Evolutionary conservation across 2,113 vertebrate genomes (phyloP).

Genomic region (Eurystomus gularis): DNA sequence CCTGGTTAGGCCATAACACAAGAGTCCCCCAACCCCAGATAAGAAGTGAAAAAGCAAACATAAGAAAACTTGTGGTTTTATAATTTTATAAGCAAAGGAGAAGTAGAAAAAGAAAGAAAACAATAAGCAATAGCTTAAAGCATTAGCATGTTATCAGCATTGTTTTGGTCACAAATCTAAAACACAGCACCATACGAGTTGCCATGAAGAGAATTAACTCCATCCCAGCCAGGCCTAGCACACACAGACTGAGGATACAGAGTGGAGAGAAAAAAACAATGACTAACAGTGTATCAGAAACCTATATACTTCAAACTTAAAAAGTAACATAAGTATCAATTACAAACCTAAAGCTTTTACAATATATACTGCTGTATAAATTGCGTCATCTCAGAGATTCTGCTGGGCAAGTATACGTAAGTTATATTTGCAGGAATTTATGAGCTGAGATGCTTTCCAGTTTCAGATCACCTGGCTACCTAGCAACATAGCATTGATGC

Average conservation of each 20-base stretch:
- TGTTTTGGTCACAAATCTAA: background rate
- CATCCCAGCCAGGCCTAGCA: background rate
- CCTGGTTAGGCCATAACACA: background rate
- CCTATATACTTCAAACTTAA: background rate
- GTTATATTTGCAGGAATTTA: background rate
- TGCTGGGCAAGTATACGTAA: background rate
- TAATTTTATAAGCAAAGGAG: background rate
- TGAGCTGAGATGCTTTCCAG: background rate
- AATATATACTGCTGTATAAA: background rate
- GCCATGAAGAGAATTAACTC: background rate
- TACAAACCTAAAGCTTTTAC: background rate
- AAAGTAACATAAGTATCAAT: background rate
- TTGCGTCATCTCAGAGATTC: background rate
- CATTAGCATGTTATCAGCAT: background rate
- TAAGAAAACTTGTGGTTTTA: background rate
- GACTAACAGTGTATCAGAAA: background rate
- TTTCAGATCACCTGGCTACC: conserved; percentile 25
- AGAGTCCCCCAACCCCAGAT: background rate
- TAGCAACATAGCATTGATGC: conserved; percentile 13
- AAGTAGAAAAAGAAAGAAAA: background rate
- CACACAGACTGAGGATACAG: background rate
- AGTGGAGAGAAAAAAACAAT: background rate
- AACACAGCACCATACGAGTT: fast-evolving
- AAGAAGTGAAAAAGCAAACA: background rate
- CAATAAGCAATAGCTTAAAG: background rate